Conservation (phyloP, 2,888 invertebrate species). For the Rhaphigaster nebulosa region DNA sequence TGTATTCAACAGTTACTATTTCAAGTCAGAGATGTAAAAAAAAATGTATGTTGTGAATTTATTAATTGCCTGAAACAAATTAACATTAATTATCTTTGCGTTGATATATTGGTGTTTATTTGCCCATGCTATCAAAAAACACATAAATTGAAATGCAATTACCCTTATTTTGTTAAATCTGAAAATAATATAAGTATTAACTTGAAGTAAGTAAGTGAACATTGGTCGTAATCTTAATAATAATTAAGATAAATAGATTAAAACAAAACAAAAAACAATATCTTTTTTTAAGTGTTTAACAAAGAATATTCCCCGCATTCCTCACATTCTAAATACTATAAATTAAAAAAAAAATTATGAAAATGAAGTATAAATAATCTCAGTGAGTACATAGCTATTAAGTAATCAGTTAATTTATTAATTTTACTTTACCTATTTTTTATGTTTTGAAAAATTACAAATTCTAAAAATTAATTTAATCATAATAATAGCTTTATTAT, state of each 20-base stretch:
- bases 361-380: neutral
- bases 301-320: constrained; percentile 12
- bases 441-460: too few relatives aligned
- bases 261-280: neutral
- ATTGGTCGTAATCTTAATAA: neutral
- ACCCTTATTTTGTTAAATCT: neutral
- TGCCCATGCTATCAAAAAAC: neutral
- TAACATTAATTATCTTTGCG: neutral
- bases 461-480: neutral
- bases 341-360: neutral
- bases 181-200: neutral
- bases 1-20: too few relatives aligned
- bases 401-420: neutral
- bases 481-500: neutral
- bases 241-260: neutral
- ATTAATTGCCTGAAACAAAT: too few relatives aligned
- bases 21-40: too few relatives aligned
- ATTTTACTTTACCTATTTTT: neutral
- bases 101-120: neutral
- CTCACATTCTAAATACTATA: constrained; percentile 22
- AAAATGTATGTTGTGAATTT: too few relatives aligned
- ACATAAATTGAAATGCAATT: neutral
- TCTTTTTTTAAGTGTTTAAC: neutral
- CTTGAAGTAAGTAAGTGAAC: neutral
- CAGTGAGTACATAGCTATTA: neutral